Base-by-base conservation (phyloP, 2,113 vertebrate species). In the Erythrocercus mccallii region DNA sequence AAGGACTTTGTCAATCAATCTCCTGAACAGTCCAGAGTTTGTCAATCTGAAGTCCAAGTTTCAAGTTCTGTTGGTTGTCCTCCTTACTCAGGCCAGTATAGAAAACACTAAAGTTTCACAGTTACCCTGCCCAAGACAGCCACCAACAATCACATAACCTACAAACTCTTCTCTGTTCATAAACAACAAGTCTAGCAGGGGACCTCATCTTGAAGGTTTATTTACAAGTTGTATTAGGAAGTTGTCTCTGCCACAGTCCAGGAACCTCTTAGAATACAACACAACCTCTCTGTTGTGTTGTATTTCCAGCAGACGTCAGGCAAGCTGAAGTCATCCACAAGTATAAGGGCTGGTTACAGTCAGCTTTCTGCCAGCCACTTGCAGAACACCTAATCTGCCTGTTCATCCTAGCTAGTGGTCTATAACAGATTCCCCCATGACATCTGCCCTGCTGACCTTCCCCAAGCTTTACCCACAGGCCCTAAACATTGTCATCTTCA, bases 381-480 rank as follows among this genome's bases (percentile, higher is more conserved):
- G 11, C 3, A 12, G 10, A 47, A 24, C 0, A 1, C 18, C 24
- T 65, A 14, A n/a, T 56, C n/a, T 57, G 30, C 19, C 24, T 48
- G 8, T 35, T 57, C 12, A 37, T 35, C 10, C n/a, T 47, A 6
- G 11, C 31, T 64, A 30, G 30, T 48, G 35, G 10, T 30, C 35
- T 35, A 9, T 7, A 65, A 20, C 19, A 57, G 42, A 66, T n/a
- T 74, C 3, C 24, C 35, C 20, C 17, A 57, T 48, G 24, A 35
- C 0, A 0, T 30, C 24, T 1, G 0, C 16, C 16, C 24, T 48
- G 24, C 30, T 74, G 51, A 57, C 4, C 8, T 74, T 56, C 11
- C 50, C 20, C 10, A 19, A 0, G 35, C 35, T 25, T 40, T 57
- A 50, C 12, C 15, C 15, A 15, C 10, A 22, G 30, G 11, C 35